Conservation (phyloP, 2,888 invertebrate genomes). For the Drosophila austrosaltans region DNA sequence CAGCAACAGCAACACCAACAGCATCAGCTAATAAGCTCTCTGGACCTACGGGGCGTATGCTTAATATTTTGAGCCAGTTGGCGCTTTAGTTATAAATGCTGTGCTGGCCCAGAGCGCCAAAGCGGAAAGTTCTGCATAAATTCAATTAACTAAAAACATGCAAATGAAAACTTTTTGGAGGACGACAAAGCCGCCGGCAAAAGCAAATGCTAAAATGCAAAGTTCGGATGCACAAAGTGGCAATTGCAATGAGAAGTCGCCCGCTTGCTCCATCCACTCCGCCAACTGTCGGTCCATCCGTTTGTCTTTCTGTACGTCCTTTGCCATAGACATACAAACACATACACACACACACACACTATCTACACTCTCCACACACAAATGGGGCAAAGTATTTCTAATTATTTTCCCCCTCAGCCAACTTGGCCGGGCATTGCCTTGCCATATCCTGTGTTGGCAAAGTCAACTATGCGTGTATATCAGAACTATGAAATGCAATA, state of each 20-base stretch:
- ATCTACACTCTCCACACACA: too few species aligned
- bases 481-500: slow-evolving; percentile 76
- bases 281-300: neutral
- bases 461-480: slow-evolving; percentile 73
- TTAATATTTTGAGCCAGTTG: slow-evolving; percentile 62
- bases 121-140: slow-evolving; percentile 71
- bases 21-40: slow-evolving; percentile 52
- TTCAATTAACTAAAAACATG: slow-evolving; percentile 77
- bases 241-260: slow-evolving; percentile 35
- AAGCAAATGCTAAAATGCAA: slow-evolving; percentile 47
- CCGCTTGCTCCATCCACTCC: neutral
- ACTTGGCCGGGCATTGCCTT: slow-evolving; percentile 7
- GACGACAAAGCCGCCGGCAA: slow-evolving; percentile 47
- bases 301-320: too few species aligned
- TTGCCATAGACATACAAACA: too few species aligned
- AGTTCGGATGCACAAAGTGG: slow-evolving; percentile 49
- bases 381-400: slow-evolving; percentile 71
- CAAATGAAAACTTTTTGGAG: slow-evolving; percentile 67
- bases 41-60: slow-evolving; percentile 53
- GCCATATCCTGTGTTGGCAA: slow-evolving; percentile 23
- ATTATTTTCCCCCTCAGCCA: slow-evolving; percentile 61
- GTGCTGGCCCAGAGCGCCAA: slow-evolving; percentile 54
- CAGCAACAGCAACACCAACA: slow-evolving; percentile 7
- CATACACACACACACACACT: too few species aligned
- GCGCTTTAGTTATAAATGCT: slow-evolving; percentile 61